Base-by-base conservation (phyloP, 2,888 invertebrate genomes). In the Mythimna ferrago region DNA sequence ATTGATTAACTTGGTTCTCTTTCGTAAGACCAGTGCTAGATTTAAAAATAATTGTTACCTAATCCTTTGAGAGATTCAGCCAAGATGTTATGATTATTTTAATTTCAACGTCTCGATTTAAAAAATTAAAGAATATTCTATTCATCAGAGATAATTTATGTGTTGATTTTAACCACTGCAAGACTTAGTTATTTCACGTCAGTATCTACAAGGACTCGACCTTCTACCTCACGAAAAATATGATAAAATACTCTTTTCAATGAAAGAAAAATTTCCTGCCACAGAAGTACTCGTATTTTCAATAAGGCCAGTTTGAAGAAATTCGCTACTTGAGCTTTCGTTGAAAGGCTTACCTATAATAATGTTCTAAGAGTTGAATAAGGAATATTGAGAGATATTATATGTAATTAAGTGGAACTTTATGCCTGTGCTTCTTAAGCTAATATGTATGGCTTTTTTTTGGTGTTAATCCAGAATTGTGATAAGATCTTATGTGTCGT, bases 271-370 rank as follows among this genome's bases (percentile, higher is more conserved):
- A 80, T 65, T 61, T 41, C 16, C 57, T n/a, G 56, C 57, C 21
- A 53, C 48, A 48, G 32, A 78, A 78, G 54, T 64, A n/a, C n/a
- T n/a, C n/a, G n/a, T n/a, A 65, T 73, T 78, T 78, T 56, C 67
- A 67, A 73, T 73, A 73, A 62, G 19, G 51, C 21, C n/a, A 66
- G 26, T 73, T 65, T 53, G 2, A 58, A 41, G 56, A 48, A 53
- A 58, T 21, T 19, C 26, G 38, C 14, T 48, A 32, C 53, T 65
- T 35, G 51, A 56, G 32, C 35, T 73, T 64, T 41, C 35, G 21
- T 61, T 65, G 44, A 67, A 58, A 38, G 10, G 21, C 9, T 57
- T 51, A 48, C 5, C 35, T 60, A 54, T 67, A 1, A 1, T 10
- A 54, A 58, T 41, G 2, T 66, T 64, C 1, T 41, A 16, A 41